These are phyloP conservation scores for Acridotheres tristis DNA, from an alignment of 2,797 vertebrate genomes.

Conservation along the genomic window DNA sequence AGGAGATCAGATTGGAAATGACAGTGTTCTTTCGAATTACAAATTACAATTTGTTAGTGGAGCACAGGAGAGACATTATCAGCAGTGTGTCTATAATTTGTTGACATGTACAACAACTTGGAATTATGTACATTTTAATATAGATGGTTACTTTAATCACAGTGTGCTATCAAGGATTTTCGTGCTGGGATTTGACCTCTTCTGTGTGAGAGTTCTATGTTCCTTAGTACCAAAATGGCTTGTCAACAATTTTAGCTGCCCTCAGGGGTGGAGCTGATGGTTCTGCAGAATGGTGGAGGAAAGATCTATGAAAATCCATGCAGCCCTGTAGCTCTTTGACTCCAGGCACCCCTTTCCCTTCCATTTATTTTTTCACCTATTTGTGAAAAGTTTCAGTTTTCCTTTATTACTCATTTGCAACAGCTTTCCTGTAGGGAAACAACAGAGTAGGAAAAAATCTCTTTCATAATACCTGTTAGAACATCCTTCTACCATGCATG, in stretches of 20 bases:
- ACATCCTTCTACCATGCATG: not conserved
- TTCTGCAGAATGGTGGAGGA: not conserved
- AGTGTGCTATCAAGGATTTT: not conserved
- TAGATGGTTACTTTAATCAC: slow-evolving; percentile 7
- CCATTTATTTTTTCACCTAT: not conserved
- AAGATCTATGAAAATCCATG: not conserved
- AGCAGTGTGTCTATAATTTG: slow-evolving; percentile 1
- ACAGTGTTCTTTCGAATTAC: not conserved
- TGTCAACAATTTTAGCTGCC: not conserved
- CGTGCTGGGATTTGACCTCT: not conserved
- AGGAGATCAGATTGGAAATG: not conserved
- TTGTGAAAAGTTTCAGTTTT: not conserved
- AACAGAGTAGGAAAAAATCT: not conserved
- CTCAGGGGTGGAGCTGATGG: not conserved
- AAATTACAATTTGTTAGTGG: not conserved
- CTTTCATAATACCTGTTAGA: not conserved
- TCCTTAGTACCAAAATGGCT: not conserved
- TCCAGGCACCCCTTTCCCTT: not conserved
- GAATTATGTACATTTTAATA: slow-evolving; percentile 26
- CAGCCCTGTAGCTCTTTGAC: not conserved
- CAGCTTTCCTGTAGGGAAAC: not conserved
- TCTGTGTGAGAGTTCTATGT: not conserved
- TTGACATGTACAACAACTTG: not conserved
- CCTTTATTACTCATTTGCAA: not conserved
- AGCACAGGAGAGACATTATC: not conserved